phyloP scores from a whole-genome alignment of 2,888 invertebrate species.

The Leptothorax acervorum region DNA sequence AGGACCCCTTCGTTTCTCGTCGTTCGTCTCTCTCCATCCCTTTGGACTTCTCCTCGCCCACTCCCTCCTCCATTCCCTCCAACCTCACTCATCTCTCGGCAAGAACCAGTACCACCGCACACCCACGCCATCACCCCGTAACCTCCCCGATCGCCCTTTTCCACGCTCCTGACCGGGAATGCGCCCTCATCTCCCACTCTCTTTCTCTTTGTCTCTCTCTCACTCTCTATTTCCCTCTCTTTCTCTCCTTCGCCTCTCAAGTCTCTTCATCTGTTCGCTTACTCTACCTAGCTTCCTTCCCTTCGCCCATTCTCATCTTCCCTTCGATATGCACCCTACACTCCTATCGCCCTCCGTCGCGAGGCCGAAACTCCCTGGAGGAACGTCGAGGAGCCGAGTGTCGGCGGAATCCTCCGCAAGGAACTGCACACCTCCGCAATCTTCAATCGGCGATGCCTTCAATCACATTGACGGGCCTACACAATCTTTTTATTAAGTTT shows the following conservation, averaged over 20 bases:
- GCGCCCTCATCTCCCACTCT: constrained; percentile 37
- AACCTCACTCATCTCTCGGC: constrained; percentile 48
- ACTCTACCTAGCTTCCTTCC: constrained; percentile 57
- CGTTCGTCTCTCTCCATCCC: constrained; percentile 38
- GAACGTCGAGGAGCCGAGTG: constrained; percentile 76
- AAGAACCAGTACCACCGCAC: constrained; percentile 57
- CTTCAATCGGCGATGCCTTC: constrained; percentile 35
- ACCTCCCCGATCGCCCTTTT: constrained; percentile 64
- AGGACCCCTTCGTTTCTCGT: constrained; percentile 16
- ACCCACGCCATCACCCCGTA: constrained; percentile 67
- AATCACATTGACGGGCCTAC: constrained; percentile 39
- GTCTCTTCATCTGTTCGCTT: constrained; percentile 56
- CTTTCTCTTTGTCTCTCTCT: constrained; percentile 40
- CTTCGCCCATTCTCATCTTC: constrained; percentile 74
- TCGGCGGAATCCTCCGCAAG: constrained; percentile 73
- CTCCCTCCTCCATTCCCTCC: constrained; percentile 17
- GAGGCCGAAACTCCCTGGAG: constrained; percentile 75
- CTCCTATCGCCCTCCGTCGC: constrained; percentile 74
- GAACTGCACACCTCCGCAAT: constrained; percentile 65
- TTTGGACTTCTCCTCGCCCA: constrained; percentile 48
- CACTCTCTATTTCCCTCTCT: neutral
- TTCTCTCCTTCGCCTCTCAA: constrained; percentile 56
- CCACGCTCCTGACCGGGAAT: constrained; percentile 59
- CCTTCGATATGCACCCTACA: constrained; percentile 77
- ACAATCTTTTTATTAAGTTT: constrained; percentile 47